phyloP scores from a whole-genome alignment of 2,888 invertebrate species.

The Minunthozetes semirufus region DNA sequence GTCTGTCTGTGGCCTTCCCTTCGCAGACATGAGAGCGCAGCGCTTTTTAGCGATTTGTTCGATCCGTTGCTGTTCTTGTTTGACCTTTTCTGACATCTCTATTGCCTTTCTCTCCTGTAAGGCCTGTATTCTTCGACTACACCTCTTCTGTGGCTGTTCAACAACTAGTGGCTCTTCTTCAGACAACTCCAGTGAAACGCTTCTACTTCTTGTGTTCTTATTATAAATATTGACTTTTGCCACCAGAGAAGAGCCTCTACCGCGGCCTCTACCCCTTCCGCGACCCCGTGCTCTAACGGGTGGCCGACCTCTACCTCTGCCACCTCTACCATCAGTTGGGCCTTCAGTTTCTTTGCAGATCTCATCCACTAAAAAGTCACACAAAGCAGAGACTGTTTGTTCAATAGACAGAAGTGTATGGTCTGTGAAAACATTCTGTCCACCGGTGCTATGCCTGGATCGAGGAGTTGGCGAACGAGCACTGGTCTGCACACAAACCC shows the following conservation, averaged over 20 bases:
- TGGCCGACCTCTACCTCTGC: background rate
- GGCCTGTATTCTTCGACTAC: slow-evolving; percentile 61
- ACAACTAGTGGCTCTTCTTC: slow-evolving; percentile 45
- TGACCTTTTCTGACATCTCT: slow-evolving; percentile 38
- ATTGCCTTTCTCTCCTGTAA: slow-evolving; percentile 40
- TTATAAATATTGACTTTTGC: slow-evolving; percentile 43
- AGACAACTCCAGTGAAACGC: slow-evolving; percentile 42
- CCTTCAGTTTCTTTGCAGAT: background rate
- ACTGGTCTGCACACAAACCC: background rate
- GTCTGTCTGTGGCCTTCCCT: slow-evolving; percentile 49
- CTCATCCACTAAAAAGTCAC: slow-evolving; percentile 27
- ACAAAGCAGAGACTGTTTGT: slow-evolving; percentile 16
- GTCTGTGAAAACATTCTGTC: background rate
- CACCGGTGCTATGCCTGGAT: too few relatives aligned
- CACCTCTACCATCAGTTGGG: background rate
- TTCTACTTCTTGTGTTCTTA: slow-evolving; percentile 42
- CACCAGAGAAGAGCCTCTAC: slow-evolving; percentile 18
- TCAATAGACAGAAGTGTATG: background rate
- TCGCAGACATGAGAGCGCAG: slow-evolving; percentile 47
- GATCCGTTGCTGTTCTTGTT: slow-evolving; percentile 41
- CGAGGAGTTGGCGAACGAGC: background rate
- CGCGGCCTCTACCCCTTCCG: slow-evolving; percentile 40
- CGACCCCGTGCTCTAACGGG: slow-evolving; percentile 20
- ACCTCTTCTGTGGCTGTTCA: slow-evolving; percentile 48
- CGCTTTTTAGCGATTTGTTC: slow-evolving; percentile 46